phyloP scores from a whole-genome alignment of 2,113 vertebrate species.

The Tricholaema leucomelas region DNA sequence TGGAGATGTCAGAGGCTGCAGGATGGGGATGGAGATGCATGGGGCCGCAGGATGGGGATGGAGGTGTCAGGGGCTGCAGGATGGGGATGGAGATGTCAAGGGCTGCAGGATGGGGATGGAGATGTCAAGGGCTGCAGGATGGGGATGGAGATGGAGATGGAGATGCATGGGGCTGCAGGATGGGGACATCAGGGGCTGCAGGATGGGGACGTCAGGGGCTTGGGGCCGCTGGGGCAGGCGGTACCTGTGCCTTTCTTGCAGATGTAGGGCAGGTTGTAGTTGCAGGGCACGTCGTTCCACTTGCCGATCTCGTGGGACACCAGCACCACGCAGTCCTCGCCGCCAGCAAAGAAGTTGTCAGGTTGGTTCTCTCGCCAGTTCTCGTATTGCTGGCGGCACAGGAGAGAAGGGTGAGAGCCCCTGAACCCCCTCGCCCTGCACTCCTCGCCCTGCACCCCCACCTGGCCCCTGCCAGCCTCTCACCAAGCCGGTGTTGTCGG shows the following conservation, averaged over 20 bases:
- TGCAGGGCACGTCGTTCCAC: conserved; percentile 98
- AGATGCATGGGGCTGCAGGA: neutral
- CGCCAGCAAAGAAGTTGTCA: conserved; percentile 96
- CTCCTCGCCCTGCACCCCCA: no score
- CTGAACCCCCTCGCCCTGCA: fast-evolving
- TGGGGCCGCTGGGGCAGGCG: fast-evolving
- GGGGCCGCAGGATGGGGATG: neutral
- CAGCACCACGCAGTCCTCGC: conserved; percentile 96
- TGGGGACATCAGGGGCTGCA: neutral
- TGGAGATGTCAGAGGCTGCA: neutral
- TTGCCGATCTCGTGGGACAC: conserved; percentile 93
- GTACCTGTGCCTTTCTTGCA: conserved; percentile 98
- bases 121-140: neutral
- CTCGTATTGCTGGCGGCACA: conserved; percentile 88
- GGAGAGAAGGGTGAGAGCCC: neutral
- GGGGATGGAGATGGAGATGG: no score
- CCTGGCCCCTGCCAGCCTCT: neutral
- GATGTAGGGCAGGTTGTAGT: conserved; percentile 97
- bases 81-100: neutral
- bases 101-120: neutral
- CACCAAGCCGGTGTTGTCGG: conserved; percentile 91
- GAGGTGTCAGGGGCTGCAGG: neutral
- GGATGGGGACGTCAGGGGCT: neutral
- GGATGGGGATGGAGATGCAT: neutral
- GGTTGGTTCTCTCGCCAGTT: conserved; percentile 98